Conservation (phyloP, 2,888 invertebrate species). For the Metalampra italica region DNA sequence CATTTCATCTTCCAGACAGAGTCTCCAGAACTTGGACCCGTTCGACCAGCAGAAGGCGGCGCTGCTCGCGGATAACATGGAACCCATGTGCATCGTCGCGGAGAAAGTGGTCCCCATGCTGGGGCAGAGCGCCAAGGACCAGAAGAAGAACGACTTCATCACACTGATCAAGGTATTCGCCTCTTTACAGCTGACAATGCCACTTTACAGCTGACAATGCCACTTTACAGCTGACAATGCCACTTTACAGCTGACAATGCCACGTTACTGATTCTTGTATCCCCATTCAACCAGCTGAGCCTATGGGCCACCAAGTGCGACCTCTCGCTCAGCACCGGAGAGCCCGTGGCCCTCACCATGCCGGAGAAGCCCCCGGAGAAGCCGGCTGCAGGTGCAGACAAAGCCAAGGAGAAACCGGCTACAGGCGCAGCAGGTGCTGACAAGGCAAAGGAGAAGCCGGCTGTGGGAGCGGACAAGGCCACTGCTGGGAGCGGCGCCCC, state of each 20-base stretch:
- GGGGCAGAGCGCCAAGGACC: constrained; percentile 43
- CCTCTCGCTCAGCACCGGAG: constrained; percentile 89
- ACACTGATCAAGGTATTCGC: constrained; percentile 80
- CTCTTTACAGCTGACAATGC: too few species aligned
- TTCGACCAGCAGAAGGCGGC: constrained; percentile 86
- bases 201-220: too few species aligned
- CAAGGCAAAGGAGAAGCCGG: constrained; percentile 20
- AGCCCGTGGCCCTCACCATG: constrained; percentile 68
- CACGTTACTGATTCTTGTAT: too few species aligned
- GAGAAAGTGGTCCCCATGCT: constrained; percentile 49
- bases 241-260: too few species aligned
- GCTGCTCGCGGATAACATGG: constrained; percentile 73
- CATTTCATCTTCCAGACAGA: background rate
- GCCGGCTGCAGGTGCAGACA: background rate
- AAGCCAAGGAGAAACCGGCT: constrained; percentile 18
- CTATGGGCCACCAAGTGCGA: constrained; percentile 98
- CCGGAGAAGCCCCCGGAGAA: constrained; percentile 22
- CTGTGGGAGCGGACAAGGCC: background rate
- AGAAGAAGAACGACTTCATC: constrained; percentile 70
- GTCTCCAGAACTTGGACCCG: constrained; percentile 82
- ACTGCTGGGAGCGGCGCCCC: background rate
- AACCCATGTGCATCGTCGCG: constrained; percentile 73
- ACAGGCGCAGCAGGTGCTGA: background rate
- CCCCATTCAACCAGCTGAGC: constrained; percentile 72
- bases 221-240: too few species aligned